Evolutionary conservation across 2,797 vertebrate genomes (phyloP).

Genomic region (Distichodus sexfasciatus): DNA sequence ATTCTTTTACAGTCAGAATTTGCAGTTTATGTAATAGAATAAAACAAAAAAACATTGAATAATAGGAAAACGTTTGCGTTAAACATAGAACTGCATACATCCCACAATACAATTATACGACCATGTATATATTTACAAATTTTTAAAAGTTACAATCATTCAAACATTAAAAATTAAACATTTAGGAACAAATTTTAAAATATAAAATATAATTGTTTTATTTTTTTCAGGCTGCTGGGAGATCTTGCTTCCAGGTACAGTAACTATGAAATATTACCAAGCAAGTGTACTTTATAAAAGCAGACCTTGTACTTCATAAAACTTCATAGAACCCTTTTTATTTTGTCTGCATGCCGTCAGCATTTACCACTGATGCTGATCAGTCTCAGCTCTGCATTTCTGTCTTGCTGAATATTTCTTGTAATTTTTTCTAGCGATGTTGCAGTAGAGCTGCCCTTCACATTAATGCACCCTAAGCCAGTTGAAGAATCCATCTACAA

Average conservation of each 20-base stretch:
- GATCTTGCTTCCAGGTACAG: constrained; percentile 91
- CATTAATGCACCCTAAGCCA: constrained; percentile 91
- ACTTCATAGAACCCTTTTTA: too few relatives aligned
- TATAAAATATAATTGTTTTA: constrained; percentile 10
- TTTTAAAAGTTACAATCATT: too few relatives aligned
- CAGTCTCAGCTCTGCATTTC: neutral
- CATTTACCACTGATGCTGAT: neutral
- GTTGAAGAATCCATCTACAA: constrained; percentile 78
- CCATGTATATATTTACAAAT: too few relatives aligned
- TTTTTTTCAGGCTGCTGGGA: constrained; percentile 85
- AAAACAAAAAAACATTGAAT: neutral
- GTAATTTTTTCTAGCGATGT: constrained; percentile 76
- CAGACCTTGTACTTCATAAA: too few relatives aligned
- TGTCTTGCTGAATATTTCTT: neutral
- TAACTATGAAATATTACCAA: too few relatives aligned
- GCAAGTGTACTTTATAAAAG: too few relatives aligned
- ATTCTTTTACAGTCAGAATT: neutral
- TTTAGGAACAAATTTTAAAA: neutral
- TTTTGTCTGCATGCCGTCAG: neutral
- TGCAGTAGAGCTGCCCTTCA: constrained; percentile 91
- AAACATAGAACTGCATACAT: too few relatives aligned
- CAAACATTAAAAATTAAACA: neutral
- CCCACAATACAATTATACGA: too few relatives aligned
- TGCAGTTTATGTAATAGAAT: neutral
- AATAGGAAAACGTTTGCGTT: too few relatives aligned